Evolutionary conservation across 2,113 vertebrate genomes (phyloP).

Genomic region (Tachysurus fulvidraco): DNA sequence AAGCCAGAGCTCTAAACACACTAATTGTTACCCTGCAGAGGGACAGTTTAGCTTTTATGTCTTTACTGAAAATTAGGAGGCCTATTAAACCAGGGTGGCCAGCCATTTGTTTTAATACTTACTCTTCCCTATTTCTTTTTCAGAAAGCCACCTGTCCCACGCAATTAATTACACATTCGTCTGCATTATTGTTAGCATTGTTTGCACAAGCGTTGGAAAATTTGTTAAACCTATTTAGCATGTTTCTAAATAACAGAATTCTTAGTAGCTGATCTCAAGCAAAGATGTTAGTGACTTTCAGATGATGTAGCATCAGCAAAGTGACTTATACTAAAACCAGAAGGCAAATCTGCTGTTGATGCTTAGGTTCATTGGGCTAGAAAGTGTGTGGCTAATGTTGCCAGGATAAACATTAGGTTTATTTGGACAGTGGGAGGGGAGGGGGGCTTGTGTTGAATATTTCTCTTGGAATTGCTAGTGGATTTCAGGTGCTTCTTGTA

Average conservation of each 20-base stretch:
- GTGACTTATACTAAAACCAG: constrained; percentile 14
- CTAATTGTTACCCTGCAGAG: constrained; percentile 33
- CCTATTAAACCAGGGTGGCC: constrained; percentile 41
- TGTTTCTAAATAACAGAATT: not conserved
- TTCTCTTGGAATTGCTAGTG: not conserved
- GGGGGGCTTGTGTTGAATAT: constrained; percentile 26
- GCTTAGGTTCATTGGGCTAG: not conserved
- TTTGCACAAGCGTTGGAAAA: not conserved
- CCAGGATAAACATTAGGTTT: constrained; percentile 70
- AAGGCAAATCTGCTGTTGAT: constrained; percentile 6
- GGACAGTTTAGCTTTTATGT: constrained; percentile 33
- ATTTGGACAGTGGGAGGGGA: constrained; percentile 49
- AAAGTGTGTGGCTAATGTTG: constrained; percentile 48
- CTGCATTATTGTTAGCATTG: not conserved
- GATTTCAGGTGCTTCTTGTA: not conserved
- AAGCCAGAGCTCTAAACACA: not conserved
- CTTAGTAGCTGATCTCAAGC: not conserved
- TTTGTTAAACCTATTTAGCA: not conserved
- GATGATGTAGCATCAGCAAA: constrained; percentile 3
- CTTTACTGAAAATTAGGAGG: constrained; percentile 33
- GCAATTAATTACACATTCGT: constrained; percentile 17
- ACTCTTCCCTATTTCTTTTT: not conserved
- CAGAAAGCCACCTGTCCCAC: constrained; percentile 22
- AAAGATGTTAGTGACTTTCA: not conserved
- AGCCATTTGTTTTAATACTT: constrained; percentile 34